Base-by-base conservation (phyloP, 2,888 invertebrate genomes). In the Xestia xanthographa region DNA sequence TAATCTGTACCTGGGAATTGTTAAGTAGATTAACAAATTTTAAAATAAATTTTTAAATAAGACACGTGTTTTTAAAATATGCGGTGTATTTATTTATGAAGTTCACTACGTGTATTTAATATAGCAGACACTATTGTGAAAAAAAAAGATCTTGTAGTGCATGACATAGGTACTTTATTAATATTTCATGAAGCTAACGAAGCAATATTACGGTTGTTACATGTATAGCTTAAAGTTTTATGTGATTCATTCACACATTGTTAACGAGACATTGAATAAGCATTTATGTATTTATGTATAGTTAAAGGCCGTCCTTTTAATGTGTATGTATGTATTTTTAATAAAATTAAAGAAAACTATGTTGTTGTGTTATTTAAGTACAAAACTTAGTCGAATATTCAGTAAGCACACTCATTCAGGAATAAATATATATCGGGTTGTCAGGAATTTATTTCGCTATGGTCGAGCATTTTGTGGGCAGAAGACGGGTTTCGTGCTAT, bases 221-320 rank as follows among this genome's bases (percentile, higher is more conserved):
- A 76, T 77, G 48, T 66, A 68, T 66, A 77, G 79, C 82, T 82
- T 83, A 68, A 72, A 77, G 65, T 87, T 82, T 67, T 72, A 74
- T 67, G 86, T 80, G 81, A 86, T 77, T 43, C 70, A 72, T 73
- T 72, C 79, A 88, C 74, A 77, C 20, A 76, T 79, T 84, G 76
- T 86, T 78, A 81, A 83, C 68, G 77, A 87, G 56, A 86, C 79
- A 72, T 75, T 77, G 67, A 75, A 75, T 77, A 79, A 79, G 87
- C 88, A 88, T 88, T 89, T 82, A 87, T 83, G 71, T 87, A 88
- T 85, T 77, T 83, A 83, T 87, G 66, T 86, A 86, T 82, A 79
- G 79, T 73, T 85, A 86, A 79, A 84, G 74, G 71, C 87, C 87
- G 80, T 87, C 87, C 81, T 85, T 86, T 77, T 77, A 83, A 77